phyloP scores from a whole-genome alignment of 2,113 vertebrate species.

The Suricata suricatta region DNA sequence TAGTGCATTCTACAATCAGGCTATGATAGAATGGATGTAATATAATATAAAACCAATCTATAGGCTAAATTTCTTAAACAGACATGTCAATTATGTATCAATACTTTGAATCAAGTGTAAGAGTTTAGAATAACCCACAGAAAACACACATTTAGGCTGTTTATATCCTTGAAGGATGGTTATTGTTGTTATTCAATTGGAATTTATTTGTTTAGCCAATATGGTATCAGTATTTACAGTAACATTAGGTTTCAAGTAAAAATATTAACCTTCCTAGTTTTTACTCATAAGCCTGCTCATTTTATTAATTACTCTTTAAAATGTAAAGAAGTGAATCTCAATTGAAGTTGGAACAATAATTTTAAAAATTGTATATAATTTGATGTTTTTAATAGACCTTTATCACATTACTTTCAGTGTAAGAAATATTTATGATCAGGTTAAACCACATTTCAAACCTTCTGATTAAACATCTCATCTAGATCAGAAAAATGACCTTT shows the following conservation, averaged over 20 bases:
- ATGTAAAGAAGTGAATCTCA: not conserved
- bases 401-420: not conserved
- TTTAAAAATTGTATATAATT: not conserved
- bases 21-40: not conserved
- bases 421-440: slow-evolving; percentile 5
- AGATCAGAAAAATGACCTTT: slow-evolving; percentile 72
- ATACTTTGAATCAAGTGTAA: not conserved
- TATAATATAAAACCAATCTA: not conserved
- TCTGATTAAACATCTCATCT: slow-evolving; percentile 58
- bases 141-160: not conserved
- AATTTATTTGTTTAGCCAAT: not conserved
- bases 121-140: not conserved
- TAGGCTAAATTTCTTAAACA: not conserved
- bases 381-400: not conserved
- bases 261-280: not conserved
- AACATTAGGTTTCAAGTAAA: not conserved
- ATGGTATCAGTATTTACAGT: not conserved
- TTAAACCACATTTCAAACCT: not conserved
- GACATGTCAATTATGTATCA: not conserved
- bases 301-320: slow-evolving; percentile 10
- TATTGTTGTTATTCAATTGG: not conserved
- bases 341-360: not conserved
- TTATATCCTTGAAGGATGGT: not conserved
- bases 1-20: not conserved
- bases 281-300: not conserved